Base-by-base conservation (phyloP, 2,797 vertebrate species). In the Gephyroberyx darwinii region DNA sequence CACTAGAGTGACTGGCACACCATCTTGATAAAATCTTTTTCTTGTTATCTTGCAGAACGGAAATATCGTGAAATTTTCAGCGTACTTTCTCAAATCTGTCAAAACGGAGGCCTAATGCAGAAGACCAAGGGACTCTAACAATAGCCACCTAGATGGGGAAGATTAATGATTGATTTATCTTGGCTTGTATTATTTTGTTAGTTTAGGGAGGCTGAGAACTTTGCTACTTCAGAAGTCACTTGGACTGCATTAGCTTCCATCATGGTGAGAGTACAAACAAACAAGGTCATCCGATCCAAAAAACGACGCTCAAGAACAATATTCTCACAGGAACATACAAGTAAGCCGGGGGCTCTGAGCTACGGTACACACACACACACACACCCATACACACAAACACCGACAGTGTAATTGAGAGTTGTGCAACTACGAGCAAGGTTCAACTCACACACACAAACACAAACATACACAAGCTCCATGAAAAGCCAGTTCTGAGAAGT, bases 401-500 rank as follows among this genome's bases (percentile, higher is more conserved):
- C 70, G 75, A 77, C 84, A 77, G 80, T 77, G 70, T 79, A 77
- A 84, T 86, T 84, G 65, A 80, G 52, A 77, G 79, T 83, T 86
- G 78, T 84, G 81, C 80, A 90, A 88, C 81, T 53, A 68, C 75
- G 81, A 83, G 75, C 78, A 82, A 90, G 63, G 84, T 77, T 90
- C 80, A 80, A 78, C 67, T 60, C 74, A 81, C 17, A n/a, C 31
- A 19, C 33, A 54, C 78, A 79, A 57, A 78, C 30, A 80, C 68
- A 75, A 33, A 71, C 56, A 70, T 33, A 61, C 53, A 83, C 74
- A 53, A 43, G 31, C 61, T 69, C 74, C 56, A 79, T 76, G 37
- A 69, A 85, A 86, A 76, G 39, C 66, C 63, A 81, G 39, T 90
- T 91, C 89, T 85, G 73, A 84, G 90, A 92, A 91, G 82, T 83